A percentile compares a stretch with the other conserved stretches of the same genome.
phyloP scores from a whole-genome alignment of 1,140 invertebrate species.

The Druon quercuslanigerum region DNA sequence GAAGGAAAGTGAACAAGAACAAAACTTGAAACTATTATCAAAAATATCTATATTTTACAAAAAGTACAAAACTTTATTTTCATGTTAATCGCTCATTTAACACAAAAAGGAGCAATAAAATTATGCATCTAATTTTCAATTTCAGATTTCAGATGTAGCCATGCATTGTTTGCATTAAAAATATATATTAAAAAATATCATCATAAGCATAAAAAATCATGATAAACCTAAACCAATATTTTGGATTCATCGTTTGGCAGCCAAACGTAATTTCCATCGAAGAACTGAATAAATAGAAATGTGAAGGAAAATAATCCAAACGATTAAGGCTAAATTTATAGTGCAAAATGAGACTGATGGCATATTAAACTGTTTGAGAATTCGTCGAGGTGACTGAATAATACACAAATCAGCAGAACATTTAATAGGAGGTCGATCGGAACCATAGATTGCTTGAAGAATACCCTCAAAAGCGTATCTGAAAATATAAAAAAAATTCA shows the following conservation, averaged over 20 bases:
- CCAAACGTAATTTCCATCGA: slow-evolving; percentile 59
- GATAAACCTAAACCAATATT: not conserved
- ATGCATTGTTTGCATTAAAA: too few relatives aligned
- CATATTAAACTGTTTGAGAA: slow-evolving; percentile 65
- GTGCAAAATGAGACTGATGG: slow-evolving; percentile 57
- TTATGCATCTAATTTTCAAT: too few relatives aligned
- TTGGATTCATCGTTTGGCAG: slow-evolving; percentile 40
- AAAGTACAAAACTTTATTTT: too few relatives aligned
- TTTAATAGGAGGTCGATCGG: slow-evolving; percentile 76
- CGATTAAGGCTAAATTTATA: slow-evolving; percentile 52
- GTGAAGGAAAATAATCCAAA: slow-evolving; percentile 64
- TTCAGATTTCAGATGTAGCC: too few relatives aligned
- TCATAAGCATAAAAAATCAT: slow-evolving; percentile 29
- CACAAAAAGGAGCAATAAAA: too few relatives aligned
- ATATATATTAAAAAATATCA: not conserved
- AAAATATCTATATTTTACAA: too few relatives aligned
- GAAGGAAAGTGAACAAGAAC: too few relatives aligned
- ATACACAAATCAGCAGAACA: slow-evolving; percentile 73
- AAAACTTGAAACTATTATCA: too few relatives aligned
- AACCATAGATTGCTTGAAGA: slow-evolving; percentile 85
- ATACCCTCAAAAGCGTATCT: slow-evolving; percentile 87
- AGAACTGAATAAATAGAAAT: slow-evolving; percentile 57
- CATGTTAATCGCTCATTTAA: too few relatives aligned
- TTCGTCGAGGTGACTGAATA: slow-evolving; percentile 43
- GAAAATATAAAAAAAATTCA: slow-evolving; percentile 22